phyloP scores from a whole-genome alignment of 2,797 vertebrate genomes.

The Hoplostethus mediterraneus region DNA sequence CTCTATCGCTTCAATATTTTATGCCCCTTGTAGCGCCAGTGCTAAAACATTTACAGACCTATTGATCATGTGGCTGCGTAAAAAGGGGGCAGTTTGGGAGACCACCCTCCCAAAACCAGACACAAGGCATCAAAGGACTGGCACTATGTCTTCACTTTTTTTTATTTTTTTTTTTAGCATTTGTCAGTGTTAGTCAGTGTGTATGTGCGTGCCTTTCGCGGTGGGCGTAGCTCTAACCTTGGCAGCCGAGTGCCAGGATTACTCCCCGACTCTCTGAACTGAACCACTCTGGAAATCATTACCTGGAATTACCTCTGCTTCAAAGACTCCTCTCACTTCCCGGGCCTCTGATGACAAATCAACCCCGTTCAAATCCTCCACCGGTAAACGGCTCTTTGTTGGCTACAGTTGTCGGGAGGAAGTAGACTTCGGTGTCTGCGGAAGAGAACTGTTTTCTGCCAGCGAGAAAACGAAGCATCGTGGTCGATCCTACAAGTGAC shows the following conservation, averaged over 20 bases:
- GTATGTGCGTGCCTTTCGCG: neutral
- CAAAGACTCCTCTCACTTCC: constrained; percentile 49
- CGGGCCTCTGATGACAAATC: constrained; percentile 42
- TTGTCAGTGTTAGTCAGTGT: constrained; percentile 33
- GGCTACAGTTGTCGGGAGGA: constrained; percentile 22
- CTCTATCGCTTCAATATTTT: constrained; percentile 80
- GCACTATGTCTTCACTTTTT: constrained; percentile 23
- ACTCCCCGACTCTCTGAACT: constrained; percentile 70
- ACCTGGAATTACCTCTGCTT: constrained; percentile 71
- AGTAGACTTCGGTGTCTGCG: constrained; percentile 14
- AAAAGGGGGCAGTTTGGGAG: constrained; percentile 32
- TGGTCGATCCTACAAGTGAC: constrained; percentile 6
- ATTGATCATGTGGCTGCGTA: constrained; percentile 67
- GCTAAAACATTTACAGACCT: constrained; percentile 74
- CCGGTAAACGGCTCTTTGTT: constrained; percentile 10
- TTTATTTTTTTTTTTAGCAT: constrained; percentile 39
- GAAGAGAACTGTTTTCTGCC: constrained; percentile 25
- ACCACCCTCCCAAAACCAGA: constrained; percentile 61
- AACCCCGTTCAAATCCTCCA: constrained; percentile 24
- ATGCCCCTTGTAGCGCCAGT: constrained; percentile 64
- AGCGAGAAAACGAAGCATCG: constrained; percentile 16
- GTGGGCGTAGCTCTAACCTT: constrained; percentile 32
- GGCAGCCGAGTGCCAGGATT: constrained; percentile 58
- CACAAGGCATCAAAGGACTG: constrained; percentile 55
- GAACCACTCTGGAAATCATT: constrained; percentile 80